Evolutionary conservation across 2,113 vertebrate genomes (phyloP), one percentile per base, ranked within the genome.

Genomic region (Chinchilla lanigera): DNA sequence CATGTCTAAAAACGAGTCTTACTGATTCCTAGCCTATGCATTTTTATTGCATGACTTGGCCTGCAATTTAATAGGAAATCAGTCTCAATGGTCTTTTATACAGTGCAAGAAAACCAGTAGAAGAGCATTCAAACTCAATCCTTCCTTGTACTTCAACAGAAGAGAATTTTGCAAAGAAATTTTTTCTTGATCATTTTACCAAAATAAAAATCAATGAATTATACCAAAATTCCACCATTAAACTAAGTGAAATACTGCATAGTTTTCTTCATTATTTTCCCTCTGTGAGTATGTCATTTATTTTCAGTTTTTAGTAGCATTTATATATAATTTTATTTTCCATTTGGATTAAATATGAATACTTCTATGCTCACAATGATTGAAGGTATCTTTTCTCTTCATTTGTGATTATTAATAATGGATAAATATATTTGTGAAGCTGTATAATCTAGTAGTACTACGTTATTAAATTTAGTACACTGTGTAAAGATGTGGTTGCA

Each of bases 21-120:
- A 13, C 17, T 67, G 3, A n/a, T 41, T 69, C 2, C 7, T 17
- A 7, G 4, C 11, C 50, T 24, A 1, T 0, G 0, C 1, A 60
- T 35, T 28, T 67, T 52, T 5, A 47, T 41, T 67, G 3, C 0
- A 56, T 7, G 7, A 56, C 10, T 28, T 73, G 26, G 3, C 33
- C 14, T 33, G 5, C 35, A 61, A 19, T 65, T 35, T 30, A 20
- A 5, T 6, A 54, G n/a, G 61, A 73, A 50, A 19, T 26, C 14
- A 44, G 44, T 22, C 5, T 52, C 12, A 30, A 26, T 12, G 3
- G 44, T 38, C 30, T 73, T 24, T 12, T 30, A 16, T 24, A 33
- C 44, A 50, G 75, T 78, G 28, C 2, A 50, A 78, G 8, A 78
- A 50, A 30, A 30, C 7, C 11, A 75, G 38, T 30, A 24, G 14